Percentiles rank a stretch among this genome's conserved stretches.
Conservation (phyloP, 1,140 invertebrate genomes). For the Drosophila parvula region DNA sequence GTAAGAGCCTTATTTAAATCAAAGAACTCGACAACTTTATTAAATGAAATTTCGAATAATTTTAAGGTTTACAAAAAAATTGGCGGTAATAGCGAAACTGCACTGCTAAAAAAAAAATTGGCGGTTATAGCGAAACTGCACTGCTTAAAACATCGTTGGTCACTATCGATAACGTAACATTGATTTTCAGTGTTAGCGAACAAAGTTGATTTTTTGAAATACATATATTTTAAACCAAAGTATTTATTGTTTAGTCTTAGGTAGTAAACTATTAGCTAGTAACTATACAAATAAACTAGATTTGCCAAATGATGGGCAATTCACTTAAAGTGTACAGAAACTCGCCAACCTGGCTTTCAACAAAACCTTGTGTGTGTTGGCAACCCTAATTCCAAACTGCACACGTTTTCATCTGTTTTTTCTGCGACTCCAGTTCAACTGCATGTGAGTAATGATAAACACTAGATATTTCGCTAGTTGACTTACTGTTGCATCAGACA, state of each 20-base stretch:
- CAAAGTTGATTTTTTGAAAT: background rate
- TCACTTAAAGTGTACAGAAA: too few species aligned
- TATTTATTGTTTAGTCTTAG: background rate
- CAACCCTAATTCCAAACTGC: slow-evolving; percentile 48
- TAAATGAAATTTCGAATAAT: too few species aligned
- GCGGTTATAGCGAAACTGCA: too few species aligned
- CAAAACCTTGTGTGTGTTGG: background rate
- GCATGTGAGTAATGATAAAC: slow-evolving; percentile 47
- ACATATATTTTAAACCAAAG: background rate
- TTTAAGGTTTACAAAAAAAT: too few species aligned
- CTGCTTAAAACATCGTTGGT: background rate
- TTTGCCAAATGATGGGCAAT: background rate
- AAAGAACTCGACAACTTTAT: too few species aligned
- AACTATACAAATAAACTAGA: too few species aligned
- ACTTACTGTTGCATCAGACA: slow-evolving; percentile 43
- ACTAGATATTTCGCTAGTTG: slow-evolving; percentile 14
- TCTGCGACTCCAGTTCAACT: slow-evolving; percentile 30
- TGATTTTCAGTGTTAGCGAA: background rate
- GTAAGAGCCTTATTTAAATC: too few species aligned
- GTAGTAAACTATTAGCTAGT: background rate
- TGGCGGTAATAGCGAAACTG: too few species aligned
- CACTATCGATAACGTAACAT: background rate
- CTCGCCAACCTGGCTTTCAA: background rate
- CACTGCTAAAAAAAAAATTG: too few species aligned
- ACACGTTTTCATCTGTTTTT: slow-evolving; percentile 76